Evolutionary conservation across 2,888 invertebrate species (phyloP).

Genomic region (Nesidiocoris tenuis): DNA sequence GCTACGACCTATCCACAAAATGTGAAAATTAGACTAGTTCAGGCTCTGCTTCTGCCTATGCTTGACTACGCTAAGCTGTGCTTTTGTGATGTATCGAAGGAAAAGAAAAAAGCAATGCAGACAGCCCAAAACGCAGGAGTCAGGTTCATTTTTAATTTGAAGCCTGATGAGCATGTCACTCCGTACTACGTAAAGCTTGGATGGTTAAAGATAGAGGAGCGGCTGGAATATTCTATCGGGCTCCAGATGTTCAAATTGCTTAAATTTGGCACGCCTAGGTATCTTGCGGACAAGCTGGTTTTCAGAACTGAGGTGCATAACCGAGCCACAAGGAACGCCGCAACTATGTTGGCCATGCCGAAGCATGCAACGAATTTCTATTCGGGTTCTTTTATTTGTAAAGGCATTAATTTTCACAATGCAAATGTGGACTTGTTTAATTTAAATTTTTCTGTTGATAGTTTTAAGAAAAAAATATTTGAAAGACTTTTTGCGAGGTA

Average conservation of each 20-base stretch:
- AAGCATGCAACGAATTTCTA: too few species aligned
- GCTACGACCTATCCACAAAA: neutral
- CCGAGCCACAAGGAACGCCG: neutral
- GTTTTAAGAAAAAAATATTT: too few species aligned
- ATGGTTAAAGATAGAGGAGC: neutral
- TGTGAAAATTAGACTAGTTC: neutral
- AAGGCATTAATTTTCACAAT: too few species aligned
- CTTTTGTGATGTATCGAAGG: neutral
- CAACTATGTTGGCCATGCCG: neutral
- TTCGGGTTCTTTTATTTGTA: too few species aligned
- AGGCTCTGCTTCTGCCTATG: neutral
- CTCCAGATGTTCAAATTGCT: neutral
- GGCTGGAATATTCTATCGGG: neutral
- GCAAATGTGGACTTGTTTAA: too few species aligned
- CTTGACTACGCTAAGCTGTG: neutral
- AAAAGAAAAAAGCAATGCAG: neutral
- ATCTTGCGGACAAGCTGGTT: neutral
- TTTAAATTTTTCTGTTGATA: too few species aligned
- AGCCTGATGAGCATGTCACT: neutral
- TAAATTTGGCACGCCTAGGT: constrained; percentile 2
- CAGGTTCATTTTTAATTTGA: neutral
- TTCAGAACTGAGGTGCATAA: neutral
- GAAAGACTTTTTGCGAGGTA: too few species aligned
- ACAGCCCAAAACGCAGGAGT: neutral
- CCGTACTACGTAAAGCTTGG: neutral